Evolutionary conservation across 2,797 vertebrate genomes (phyloP).

Genomic region (Tokudaia tokunoshimensis): DNA sequence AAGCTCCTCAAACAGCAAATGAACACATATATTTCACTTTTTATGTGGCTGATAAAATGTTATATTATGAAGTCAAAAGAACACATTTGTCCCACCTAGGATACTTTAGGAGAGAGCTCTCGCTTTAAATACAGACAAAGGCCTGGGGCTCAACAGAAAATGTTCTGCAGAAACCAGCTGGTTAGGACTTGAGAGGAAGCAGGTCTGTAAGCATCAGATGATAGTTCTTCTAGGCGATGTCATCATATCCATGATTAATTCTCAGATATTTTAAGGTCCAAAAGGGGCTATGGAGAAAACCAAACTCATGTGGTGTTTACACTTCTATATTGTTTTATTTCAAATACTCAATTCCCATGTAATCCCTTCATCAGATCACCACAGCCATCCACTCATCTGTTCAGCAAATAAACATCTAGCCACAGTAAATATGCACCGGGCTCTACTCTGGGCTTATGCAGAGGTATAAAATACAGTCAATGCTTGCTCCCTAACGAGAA

Average conservation of each 20-base stretch:
- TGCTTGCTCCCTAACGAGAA: background rate
- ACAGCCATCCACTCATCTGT: background rate
- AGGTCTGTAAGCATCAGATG: background rate
- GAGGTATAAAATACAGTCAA: background rate
- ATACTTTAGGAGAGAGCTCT: constrained; percentile 70
- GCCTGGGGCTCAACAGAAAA: background rate
- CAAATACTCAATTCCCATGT: background rate
- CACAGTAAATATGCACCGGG: background rate
- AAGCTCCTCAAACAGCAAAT: constrained; percentile 69
- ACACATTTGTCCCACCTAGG: constrained; percentile 66
- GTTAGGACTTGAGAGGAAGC: background rate
- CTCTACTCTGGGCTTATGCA: background rate
- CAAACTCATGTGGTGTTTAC: constrained; percentile 27
- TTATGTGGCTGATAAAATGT: constrained; percentile 80
- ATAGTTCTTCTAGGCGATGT: background rate
- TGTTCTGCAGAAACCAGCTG: constrained; percentile 4
- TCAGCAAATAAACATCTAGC: constrained; percentile 29
- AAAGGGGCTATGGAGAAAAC: constrained; percentile 24
- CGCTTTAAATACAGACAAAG: background rate
- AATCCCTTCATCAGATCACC: background rate
- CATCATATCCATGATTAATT: background rate
- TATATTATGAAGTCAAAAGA: constrained; percentile 78
- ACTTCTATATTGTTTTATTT: constrained; percentile 15
- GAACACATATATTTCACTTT: constrained; percentile 78
- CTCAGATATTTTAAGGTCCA: constrained; percentile 10